Evolutionary conservation across 2,888 invertebrate species (phyloP).

Genomic region (Caenorhabditis uteleia): DNA sequence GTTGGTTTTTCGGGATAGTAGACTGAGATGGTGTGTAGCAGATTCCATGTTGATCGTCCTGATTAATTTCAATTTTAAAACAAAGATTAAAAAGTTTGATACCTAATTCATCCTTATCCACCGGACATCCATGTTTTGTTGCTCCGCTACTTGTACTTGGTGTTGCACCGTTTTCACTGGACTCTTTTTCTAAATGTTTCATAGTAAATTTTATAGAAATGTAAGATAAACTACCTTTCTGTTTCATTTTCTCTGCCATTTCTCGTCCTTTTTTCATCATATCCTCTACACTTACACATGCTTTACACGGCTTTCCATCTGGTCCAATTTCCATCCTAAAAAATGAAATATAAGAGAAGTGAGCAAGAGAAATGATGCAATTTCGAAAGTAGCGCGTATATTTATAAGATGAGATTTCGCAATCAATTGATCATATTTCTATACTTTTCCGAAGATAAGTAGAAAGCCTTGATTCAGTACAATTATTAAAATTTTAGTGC

Average conservation of each 20-base stretch:
- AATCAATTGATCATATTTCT: too few species aligned
- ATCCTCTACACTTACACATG: slow-evolving; percentile 64
- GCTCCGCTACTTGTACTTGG: slow-evolving; percentile 7
- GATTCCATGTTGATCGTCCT: slow-evolving; percentile 79
- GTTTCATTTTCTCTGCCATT: slow-evolving; percentile 40
- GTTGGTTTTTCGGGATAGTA: slow-evolving; percentile 87
- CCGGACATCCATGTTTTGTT: slow-evolving; percentile 71
- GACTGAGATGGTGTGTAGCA: slow-evolving; percentile 94
- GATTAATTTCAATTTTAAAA: slow-evolving; percentile 2
- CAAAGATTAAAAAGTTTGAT: not conserved
- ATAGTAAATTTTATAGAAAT: too few species aligned
- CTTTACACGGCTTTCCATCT: slow-evolving; percentile 61
- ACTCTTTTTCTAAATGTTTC: not conserved
- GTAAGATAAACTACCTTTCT: too few species aligned
- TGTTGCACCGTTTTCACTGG: not conserved
- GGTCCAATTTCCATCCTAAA: slow-evolving; percentile 38
- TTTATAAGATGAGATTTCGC: too few species aligned
- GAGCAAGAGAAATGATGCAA: too few species aligned
- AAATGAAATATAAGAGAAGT: slow-evolving; percentile 9
- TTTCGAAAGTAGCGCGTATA: too few species aligned
- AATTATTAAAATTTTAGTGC: too few species aligned
- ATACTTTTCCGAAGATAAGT: too few species aligned
- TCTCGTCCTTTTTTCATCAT: slow-evolving; percentile 61
- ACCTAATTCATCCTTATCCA: slow-evolving; percentile 74
- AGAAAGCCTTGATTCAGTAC: too few species aligned